Percentiles rank a stretch among this genome's conserved stretches.
Conservation (phyloP, 2,797 vertebrate genomes). For the Euthynnus affinis region DNA sequence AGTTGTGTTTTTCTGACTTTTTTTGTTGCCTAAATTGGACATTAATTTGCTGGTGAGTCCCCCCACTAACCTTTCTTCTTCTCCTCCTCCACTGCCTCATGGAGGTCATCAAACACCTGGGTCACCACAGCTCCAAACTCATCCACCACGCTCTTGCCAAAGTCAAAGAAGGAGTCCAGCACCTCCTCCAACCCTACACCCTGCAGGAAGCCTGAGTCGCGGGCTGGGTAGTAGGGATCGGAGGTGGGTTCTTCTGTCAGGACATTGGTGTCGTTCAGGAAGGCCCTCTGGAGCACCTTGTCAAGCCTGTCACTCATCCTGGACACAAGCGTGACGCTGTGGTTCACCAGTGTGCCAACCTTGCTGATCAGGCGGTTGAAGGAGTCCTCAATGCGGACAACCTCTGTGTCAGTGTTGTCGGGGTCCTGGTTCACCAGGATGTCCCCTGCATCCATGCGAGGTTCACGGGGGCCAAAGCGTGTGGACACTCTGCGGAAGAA, state of each 20-base stretch:
- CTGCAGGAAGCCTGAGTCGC: constrained; percentile 79
- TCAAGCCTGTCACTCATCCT: constrained; percentile 88
- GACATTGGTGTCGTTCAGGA: constrained; percentile 78
- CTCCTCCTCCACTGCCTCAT: constrained; percentile 71
- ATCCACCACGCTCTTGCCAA: constrained; percentile 88
- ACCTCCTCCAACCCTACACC: constrained; percentile 87
- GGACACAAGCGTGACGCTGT: constrained; percentile 86
- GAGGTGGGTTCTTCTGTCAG: constrained; percentile 40
- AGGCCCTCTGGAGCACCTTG: constrained; percentile 86
- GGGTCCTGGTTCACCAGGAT: constrained; percentile 78
- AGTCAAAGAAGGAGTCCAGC: constrained; percentile 89
- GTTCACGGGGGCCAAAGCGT: constrained; percentile 80
- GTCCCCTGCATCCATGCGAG: constrained; percentile 63
- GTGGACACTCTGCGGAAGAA: constrained; percentile 89
- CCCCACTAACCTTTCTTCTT: constrained; percentile 82
- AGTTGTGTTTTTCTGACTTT: background rate
- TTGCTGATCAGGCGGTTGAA: constrained; percentile 85
- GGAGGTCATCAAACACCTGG: constrained; percentile 82
- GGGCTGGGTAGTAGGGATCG: constrained; percentile 71
- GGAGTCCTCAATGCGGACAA: constrained; percentile 85
- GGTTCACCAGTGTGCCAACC: constrained; percentile 85
- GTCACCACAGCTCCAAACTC: constrained; percentile 89
- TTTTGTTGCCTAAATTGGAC: too few species aligned
- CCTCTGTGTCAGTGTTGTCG: constrained; percentile 78
- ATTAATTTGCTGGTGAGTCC: background rate